Evolutionary conservation across 2,797 vertebrate species (phyloP), one percentile per base, ranked within the genome.

Genomic region (Uromys caudimaculatus): DNA sequence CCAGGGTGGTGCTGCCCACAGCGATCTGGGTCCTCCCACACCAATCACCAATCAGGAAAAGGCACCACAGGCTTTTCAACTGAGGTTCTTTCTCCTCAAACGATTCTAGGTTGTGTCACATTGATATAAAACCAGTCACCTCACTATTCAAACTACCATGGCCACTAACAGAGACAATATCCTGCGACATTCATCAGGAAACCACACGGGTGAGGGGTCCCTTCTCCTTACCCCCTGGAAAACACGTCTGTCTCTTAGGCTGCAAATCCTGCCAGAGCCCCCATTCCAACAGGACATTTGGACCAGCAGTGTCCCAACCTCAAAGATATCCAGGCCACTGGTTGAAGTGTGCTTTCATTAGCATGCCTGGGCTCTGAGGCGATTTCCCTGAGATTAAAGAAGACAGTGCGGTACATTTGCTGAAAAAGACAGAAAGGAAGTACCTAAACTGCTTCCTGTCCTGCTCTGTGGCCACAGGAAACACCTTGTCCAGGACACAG

Each of bases 391-490:
- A 67, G 75, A 86, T n/a, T 27, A 90, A 93, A 93, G 13, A 79
- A 84, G 14, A 71, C 75, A 86, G 56, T 14, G 60, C 73, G 73
- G 35, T 73, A 7, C 10, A 52, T 79, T 60, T 75, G 32, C 83
- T 78, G 29, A 41, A 76, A 96, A 35, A 67, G 32, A 23, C 62
- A 77, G n/a, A 44, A 29, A 41, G 10, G 27, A 89, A 76, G 60
- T 86, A 99, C 99, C 99, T 99, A 97, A 99, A 99, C 96, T 98
- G 98, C 97, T 99, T 99, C 97, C 99, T 98, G 95, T 99, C 99
- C 78, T 97, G 98, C 93, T 99, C 99, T 47, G 99, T 99, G 92
- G 99, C 99, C 60, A 99, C 99, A 2, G 98, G 98, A 98, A 99
- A 99, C 52, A 99, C 97, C 98, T 99, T 99, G 97, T 99, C 99